Conservation (phyloP, 2,113 vertebrate species). For the Phalacrocorax aristotelis region DNA sequence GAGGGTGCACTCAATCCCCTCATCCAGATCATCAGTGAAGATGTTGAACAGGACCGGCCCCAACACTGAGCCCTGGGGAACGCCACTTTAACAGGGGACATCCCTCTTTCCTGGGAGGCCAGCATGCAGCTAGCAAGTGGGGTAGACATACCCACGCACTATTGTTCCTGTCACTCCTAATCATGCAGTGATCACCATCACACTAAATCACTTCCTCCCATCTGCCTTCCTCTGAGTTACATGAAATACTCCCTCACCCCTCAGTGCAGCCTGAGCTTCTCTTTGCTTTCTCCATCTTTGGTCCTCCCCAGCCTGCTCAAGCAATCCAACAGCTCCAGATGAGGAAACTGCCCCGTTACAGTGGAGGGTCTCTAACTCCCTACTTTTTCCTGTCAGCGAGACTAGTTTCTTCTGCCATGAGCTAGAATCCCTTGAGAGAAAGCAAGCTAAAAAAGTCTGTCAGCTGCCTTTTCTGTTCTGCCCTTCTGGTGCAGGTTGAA, state of each 20-base stretch:
- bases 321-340: background rate
- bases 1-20: no score
- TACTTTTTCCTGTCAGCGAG: background rate
- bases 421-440: slow-evolving; percentile 8
- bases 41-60: no score
- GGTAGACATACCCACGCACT: background rate
- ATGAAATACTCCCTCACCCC: background rate
- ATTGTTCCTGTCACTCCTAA: slow-evolving; percentile 7
- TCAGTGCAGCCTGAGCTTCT: background rate
- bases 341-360: background rate
- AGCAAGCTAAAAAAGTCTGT: slow-evolving; percentile 15
- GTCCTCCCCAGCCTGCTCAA: background rate
- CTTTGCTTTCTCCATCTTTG: background rate
- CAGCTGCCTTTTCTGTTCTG: slow-evolving; percentile 45
- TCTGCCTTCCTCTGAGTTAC: background rate
- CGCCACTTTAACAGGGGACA: background rate
- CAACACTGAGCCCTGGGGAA: no score
- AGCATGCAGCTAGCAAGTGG: background rate
- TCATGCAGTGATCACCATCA: background rate
- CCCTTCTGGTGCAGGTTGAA: slow-evolving; percentile 5
- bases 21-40: no score
- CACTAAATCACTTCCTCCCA: background rate
- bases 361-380: background rate
- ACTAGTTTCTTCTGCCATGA: background rate
- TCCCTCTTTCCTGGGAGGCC: background rate